Evolutionary conservation across 2,113 vertebrate genomes (phyloP).

Genomic region (Aphyosemion australe): DNA sequence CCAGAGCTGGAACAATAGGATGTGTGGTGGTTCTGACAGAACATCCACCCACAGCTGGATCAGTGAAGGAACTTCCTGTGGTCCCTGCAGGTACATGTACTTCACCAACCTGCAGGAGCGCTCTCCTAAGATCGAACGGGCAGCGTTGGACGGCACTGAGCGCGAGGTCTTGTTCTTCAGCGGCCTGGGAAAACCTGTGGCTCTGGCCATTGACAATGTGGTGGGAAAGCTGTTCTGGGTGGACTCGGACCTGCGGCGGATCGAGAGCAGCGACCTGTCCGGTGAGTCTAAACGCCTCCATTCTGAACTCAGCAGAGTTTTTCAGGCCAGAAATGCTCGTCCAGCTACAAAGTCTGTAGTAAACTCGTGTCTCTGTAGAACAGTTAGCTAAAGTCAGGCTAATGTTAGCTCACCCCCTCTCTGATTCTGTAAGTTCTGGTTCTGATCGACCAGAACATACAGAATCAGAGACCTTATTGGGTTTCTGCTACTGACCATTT

Average conservation of each 20-base stretch:
- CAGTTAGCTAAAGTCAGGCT: too few relatives aligned
- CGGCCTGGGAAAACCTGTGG: conserved; percentile 88
- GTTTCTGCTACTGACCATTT: too few relatives aligned
- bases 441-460: too few relatives aligned
- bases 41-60: background rate
- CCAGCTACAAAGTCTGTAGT: too few relatives aligned
- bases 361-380: too few relatives aligned
- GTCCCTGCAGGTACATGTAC: conserved; percentile 91
- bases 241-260: conserved; percentile 93
- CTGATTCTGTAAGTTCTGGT: too few relatives aligned
- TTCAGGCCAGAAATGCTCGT: too few relatives aligned
- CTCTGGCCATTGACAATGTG: conserved; percentile 92
- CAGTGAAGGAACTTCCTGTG: background rate
- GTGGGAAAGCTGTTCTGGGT: conserved; percentile 95
- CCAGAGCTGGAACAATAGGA: too few relatives aligned
- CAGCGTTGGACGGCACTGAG: conserved; percentile 95
- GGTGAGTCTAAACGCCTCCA: conserved; percentile 75
- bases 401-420: too few relatives aligned
- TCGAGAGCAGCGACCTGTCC: conserved; percentile 97
- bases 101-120: conserved; percentile 97
- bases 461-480: too few relatives aligned
- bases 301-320: too few relatives aligned
- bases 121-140: conserved; percentile 93
- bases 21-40: too few relatives aligned
- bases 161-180: conserved; percentile 95